Percentiles rank a stretch among this genome's conserved stretches.
Evolutionary conservation across 2,888 invertebrate genomes (phyloP).

Genomic region (Polymixis lichenea): DNA sequence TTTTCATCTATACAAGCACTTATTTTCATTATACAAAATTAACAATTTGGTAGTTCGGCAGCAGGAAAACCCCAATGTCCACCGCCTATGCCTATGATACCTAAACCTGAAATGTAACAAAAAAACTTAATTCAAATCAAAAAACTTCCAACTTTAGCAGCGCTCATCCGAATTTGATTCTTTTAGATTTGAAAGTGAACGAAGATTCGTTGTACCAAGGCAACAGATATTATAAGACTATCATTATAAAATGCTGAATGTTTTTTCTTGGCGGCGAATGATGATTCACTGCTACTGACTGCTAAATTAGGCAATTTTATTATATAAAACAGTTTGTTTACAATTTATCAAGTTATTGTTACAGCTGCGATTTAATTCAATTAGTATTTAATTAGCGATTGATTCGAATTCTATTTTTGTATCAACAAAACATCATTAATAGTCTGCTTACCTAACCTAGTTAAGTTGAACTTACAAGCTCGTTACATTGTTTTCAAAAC

Average conservation of each 20-base stretch:
- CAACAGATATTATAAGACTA: conserved; percentile 71
- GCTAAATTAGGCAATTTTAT: conserved; percentile 46
- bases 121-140: too few species aligned
- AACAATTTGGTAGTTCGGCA: background rate
- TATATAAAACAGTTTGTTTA: conserved; percentile 47
- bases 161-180: conserved; percentile 22
- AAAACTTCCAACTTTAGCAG: background rate
- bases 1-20: background rate
- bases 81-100: background rate
- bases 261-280: conserved; percentile 31
- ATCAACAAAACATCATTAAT: background rate
- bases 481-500: background rate
- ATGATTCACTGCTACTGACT: conserved; percentile 49
- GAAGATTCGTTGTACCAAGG: conserved; percentile 78
- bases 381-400: conserved; percentile 30
- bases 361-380: conserved; percentile 36
- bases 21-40: background rate
- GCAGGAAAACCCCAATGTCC: background rate
- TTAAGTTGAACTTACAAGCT: background rate
- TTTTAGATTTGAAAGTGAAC: conserved; percentile 81
- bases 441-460: background rate
- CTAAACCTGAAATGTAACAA: background rate
- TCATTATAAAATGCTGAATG: conserved; percentile 31
- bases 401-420: conserved; percentile 18
- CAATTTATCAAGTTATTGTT: conserved; percentile 43